These are phyloP conservation scores for Tamias sibiricus DNA, from an alignment of 2,113 vertebrate genomes.

Conservation along the genomic window DNA sequence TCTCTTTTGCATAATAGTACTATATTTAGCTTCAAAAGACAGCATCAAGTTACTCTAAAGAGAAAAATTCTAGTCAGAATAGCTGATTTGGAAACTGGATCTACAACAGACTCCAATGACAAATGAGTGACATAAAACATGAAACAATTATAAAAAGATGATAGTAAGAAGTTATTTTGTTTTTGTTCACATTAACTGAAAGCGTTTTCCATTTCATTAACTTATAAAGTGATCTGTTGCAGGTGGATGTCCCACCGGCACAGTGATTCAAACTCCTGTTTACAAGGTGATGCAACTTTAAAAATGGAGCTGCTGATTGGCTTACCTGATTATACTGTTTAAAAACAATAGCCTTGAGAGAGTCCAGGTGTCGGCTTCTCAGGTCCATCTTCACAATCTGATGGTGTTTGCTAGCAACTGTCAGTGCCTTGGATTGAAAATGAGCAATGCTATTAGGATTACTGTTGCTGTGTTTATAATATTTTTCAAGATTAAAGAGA, in stretches of 20 bases:
- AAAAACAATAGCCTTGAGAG: conserved; percentile 93
- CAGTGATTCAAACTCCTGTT: conserved; percentile 61
- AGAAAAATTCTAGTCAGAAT: conserved; percentile 19
- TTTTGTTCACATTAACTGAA: conserved; percentile 56
- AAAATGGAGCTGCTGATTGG: background rate
- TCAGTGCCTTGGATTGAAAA: conserved; percentile 90
- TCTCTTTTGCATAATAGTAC: background rate
- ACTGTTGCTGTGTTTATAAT: background rate
- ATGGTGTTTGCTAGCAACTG: conserved; percentile 87
- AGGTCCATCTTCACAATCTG: conserved; percentile 92
- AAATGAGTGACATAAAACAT: background rate
- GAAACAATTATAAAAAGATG: background rate
- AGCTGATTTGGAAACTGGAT: background rate
- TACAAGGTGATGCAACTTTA: conserved; percentile 67
- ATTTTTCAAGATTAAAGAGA: conserved; percentile 18
- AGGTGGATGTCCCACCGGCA: conserved; percentile 47
- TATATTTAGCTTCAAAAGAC: conserved; percentile 32
- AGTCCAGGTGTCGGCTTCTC: conserved; percentile 90
- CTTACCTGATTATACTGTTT: conserved; percentile 91
- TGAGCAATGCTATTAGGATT: background rate
- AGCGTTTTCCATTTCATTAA: conserved; percentile 59
- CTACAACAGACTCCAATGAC: background rate
- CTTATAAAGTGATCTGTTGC: conserved; percentile 63
- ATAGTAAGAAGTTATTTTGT: conserved; percentile 30
- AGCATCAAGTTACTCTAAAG: background rate